phyloP scores from a whole-genome alignment of 2,113 vertebrate genomes.

The Lethenteron camtschaticum region DNA sequence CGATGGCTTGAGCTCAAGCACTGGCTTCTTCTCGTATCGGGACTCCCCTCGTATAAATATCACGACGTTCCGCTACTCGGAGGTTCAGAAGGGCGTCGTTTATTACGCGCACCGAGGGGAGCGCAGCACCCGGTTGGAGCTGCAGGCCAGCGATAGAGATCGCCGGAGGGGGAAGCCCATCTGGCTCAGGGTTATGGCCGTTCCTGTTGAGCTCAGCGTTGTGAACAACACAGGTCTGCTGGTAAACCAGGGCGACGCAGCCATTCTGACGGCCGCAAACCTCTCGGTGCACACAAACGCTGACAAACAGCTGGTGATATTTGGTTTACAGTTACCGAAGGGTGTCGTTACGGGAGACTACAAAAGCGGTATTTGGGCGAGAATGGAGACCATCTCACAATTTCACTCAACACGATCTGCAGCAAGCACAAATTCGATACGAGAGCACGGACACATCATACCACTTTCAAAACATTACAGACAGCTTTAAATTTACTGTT shows the following conservation, averaged over 20 bases:
- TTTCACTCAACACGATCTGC: conserved; percentile 45
- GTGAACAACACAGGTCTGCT: no score
- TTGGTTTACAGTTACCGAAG: no score
- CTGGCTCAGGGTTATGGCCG: no score
- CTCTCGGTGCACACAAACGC: no score
- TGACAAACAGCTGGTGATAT: no score
- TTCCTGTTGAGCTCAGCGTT: no score
- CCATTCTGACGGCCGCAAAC: no score
- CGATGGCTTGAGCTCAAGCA: conserved; percentile 46
- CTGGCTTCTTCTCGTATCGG: conserved; percentile 49
- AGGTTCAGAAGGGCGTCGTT: conserved; percentile 34
- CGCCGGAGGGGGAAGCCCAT: no score
- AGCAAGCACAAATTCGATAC: conserved; percentile 32
- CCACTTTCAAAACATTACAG: conserved; percentile 23
- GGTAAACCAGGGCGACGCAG: no score
- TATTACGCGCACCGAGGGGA: conserved; percentile 33
- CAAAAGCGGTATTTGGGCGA: conserved; percentile 7
- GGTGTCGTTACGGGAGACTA: no score
- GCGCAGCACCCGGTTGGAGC: no score
- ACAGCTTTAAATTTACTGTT: conserved; percentile 41
- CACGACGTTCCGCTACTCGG: conserved; percentile 31
- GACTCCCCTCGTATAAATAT: conserved; percentile 28
- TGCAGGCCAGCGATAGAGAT: no score
- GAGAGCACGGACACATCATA: conserved; percentile 29
- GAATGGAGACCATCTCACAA: conserved; percentile 35